phyloP scores from a whole-genome alignment of 2,888 invertebrate genomes.

The Norana najaformis region DNA sequence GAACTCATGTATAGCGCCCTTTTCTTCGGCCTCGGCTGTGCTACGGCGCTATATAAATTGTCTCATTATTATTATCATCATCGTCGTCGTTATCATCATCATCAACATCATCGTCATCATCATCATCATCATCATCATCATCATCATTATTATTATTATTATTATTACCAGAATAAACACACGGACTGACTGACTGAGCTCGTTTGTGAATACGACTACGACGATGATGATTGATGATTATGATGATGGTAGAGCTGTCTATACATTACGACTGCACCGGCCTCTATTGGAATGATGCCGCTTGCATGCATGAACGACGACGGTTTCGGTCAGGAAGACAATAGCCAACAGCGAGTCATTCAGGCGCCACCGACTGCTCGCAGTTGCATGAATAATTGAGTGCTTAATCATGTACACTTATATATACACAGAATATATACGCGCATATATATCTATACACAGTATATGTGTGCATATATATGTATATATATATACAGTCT shows the following conservation, averaged over 20 bases:
- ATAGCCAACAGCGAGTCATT: neutral
- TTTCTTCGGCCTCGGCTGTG: too few relatives aligned
- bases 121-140: neutral
- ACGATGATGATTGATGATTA: neutral
- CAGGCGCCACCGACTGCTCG: neutral
- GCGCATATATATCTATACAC: neutral
- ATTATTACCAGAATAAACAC: neutral
- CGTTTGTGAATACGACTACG: neutral
- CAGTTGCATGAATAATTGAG: conserved; percentile 7
- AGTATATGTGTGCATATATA: neutral
- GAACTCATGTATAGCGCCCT: too few relatives aligned
- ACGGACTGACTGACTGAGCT: neutral
- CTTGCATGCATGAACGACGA: neutral
- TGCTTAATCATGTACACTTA: neutral
- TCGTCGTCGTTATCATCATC: neutral
- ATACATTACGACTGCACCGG: neutral
- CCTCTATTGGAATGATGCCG: neutral
- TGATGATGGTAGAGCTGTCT: neutral
- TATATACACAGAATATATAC: neutral
- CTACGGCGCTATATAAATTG: too few relatives aligned
- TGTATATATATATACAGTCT: neutral
- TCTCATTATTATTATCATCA: neutral
- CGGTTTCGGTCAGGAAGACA: neutral
- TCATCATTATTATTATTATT: neutral
- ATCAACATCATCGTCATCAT: neutral